Percentiles rank a stretch among this genome's conserved stretches.
Evolutionary conservation across 1,140 invertebrate species (phyloP).

Genomic region (Maniola jurtina): DNA sequence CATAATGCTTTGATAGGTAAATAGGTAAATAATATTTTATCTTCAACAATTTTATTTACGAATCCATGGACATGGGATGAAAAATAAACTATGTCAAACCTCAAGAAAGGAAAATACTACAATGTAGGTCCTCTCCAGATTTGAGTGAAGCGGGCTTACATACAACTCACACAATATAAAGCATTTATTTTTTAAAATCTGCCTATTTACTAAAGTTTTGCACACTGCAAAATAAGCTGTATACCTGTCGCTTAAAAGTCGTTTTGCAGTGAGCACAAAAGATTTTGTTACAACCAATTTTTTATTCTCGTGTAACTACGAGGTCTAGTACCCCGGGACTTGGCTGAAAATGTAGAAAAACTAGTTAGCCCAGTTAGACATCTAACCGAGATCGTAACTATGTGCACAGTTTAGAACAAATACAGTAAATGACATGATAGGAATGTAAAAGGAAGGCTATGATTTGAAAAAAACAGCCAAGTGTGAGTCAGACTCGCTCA

Average conservation of each 20-base stretch:
- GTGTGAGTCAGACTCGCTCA: too few species aligned
- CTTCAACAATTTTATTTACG: too few species aligned
- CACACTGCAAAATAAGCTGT: neutral
- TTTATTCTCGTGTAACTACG: neutral
- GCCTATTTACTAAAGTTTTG: neutral
- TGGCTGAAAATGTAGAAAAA: neutral
- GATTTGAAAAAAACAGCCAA: too few species aligned
- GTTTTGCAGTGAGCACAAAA: neutral
- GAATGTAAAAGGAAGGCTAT: too few species aligned
- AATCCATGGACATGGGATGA: too few species aligned
- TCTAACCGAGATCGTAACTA: neutral
- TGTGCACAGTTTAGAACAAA: too few species aligned
- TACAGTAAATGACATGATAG: too few species aligned
- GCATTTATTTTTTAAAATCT: neutral
- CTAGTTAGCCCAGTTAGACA: neutral
- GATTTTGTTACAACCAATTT: constrained; percentile 1
- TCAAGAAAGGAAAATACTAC: neutral
- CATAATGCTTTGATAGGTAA: too few species aligned
- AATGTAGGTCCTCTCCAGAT: neutral
- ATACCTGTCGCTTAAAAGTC: neutral
- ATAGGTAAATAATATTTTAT: too few species aligned
- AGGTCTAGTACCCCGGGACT: neutral
- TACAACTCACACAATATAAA: neutral
- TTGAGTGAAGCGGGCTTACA: neutral
- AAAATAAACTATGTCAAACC: too few species aligned